A percentile compares a stretch with the other conserved stretches of the same genome.
Conservation (phyloP, 2,888 invertebrate genomes). For the Cheiracanthium punctorium region DNA sequence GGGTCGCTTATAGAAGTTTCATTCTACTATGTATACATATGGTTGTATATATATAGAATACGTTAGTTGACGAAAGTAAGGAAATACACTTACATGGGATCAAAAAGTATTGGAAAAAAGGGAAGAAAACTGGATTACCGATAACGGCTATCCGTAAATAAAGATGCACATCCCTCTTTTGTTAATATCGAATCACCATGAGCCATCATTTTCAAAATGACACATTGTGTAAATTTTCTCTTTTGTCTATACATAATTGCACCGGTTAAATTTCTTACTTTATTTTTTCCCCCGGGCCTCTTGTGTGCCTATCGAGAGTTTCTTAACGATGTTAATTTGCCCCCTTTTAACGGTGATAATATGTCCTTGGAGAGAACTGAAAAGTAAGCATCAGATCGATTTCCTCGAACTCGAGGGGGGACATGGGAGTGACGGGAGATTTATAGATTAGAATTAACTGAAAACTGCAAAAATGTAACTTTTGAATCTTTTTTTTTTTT, state of each 20-base stretch:
- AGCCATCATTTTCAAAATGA: not conserved
- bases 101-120: no score
- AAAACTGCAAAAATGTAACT: no score
- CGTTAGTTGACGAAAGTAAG: no score
- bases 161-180: not conserved
- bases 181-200: not conserved
- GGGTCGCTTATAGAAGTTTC: no score
- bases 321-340: conserved; percentile 8
- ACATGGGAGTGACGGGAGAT: no score
- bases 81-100: no score
- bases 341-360: conserved; percentile 12
- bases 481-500: no score
- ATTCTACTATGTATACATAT: no score
- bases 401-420: not conserved
- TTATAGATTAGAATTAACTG: no score
- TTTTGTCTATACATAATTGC: not conserved
- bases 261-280: not conserved
- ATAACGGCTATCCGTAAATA: no score
- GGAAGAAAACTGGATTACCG: no score
- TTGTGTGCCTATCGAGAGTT: not conserved
- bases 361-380: not conserved
- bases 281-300: not conserved
- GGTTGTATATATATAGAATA: no score
- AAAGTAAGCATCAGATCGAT: not conserved
- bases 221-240: not conserved